Percentiles rank a stretch among this genome's conserved stretches.
phyloP scores from a whole-genome alignment of 2,888 invertebrate species.

The Odontothrips loti region DNA sequence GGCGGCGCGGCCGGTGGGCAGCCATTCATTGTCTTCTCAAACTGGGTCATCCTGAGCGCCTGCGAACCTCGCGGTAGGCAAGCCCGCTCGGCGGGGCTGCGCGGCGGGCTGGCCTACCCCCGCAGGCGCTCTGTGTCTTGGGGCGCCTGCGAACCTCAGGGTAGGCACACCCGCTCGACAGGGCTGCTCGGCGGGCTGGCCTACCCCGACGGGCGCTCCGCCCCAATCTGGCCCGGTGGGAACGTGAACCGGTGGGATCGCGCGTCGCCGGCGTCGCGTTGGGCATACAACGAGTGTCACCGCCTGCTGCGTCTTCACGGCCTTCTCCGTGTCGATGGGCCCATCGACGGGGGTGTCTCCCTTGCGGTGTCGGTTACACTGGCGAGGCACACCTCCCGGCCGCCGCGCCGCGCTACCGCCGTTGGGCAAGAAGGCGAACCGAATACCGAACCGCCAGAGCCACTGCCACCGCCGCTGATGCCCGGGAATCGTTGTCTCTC shows the following conservation, averaged over 20 bases:
- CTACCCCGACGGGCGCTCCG: too few species aligned
- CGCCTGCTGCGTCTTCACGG: not conserved
- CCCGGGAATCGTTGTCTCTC: too few species aligned
- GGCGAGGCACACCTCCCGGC: not conserved
- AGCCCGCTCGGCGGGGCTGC: not conserved
- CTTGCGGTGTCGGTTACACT: not conserved
- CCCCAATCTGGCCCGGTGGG: too few species aligned
- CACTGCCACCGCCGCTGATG: not conserved
- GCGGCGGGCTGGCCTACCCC: not conserved
- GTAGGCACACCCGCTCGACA: too few species aligned
- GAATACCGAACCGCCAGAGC: not conserved
- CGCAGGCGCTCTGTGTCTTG: not conserved
- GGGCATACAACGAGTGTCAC: not conserved
- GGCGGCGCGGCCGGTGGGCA: too few species aligned
- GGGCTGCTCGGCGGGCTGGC: too few species aligned
- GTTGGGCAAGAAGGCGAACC: not conserved
- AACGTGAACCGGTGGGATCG: too few species aligned
- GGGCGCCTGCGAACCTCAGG: not conserved
- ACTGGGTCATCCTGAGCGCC: not conserved
- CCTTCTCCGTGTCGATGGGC: not conserved
- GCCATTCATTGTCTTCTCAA: not conserved
- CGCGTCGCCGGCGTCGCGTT: not conserved
- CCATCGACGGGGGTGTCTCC: not conserved
- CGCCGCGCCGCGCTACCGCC: not conserved
- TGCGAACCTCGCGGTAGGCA: not conserved